Base-by-base conservation (phyloP, 1,140 invertebrate species). In the Meloidogyne exigua region DNA sequence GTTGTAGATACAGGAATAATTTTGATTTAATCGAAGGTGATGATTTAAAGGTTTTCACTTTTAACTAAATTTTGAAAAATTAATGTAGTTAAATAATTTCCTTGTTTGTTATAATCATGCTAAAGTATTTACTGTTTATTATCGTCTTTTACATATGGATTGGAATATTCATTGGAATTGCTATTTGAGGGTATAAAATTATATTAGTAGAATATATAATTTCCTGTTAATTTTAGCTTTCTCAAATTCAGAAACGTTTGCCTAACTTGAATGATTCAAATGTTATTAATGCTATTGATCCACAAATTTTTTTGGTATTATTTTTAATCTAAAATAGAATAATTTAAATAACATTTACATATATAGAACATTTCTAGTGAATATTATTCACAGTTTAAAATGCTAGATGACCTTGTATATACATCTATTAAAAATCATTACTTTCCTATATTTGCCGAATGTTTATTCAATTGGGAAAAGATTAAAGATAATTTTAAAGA, bases 81-180 rank as follows among this genome's bases (percentile, higher is more conserved):
- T n/a, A 7, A 5, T 57, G n/a, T n/a, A 57, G 49, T 18, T 18
- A n/a, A 57, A 57, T n/a, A 57, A 57, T 57, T 57, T 57, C 18
- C 0, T 57, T n/a, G 49, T 71, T n/a, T 71, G 68, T 62, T 10
- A n/a, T 18, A 5, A 26, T 0, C 68, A 71, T 21, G 25, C 62
- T 1, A 44, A 15, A 23, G n/a, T 42, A 25, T 71, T 71, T 62
- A 21, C 26, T 7, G 25, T 44, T 28, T 44, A 57, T 62, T 71
- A 71, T 28, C 44, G 28, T 18, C 68, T 71, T 62, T 26, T 62
- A 7, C 68, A 71, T 32, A 71, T 71, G 68, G 68, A 71, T 42
- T 71, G 68, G 68, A 71, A 71, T 71, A 62, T 71, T 25, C 68
- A 71, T 44, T 71, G 44, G 68, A 71, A 71, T 28, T 71, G 44